Conservation (phyloP, 2,888 invertebrate species). For the Nezara viridula region DNA sequence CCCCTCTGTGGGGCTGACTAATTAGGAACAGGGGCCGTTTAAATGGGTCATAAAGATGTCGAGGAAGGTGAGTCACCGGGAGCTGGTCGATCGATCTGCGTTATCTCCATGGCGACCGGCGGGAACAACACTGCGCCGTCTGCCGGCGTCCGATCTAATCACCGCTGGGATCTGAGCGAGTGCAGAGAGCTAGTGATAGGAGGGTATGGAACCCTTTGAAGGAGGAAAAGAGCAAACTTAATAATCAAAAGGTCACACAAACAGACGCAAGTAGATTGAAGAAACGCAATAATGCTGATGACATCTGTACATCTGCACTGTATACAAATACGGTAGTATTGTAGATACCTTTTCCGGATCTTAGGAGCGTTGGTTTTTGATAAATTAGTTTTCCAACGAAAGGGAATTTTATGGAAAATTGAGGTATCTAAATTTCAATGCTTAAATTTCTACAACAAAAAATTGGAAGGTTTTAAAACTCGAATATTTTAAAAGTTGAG, state of each 20-base stretch:
- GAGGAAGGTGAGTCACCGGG: slow-evolving; percentile 54
- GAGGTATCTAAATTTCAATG: no score
- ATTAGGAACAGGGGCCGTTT: slow-evolving; percentile 32
- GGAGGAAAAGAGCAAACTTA: background rate
- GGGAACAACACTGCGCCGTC: slow-evolving; percentile 47
- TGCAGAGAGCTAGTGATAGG: background rate
- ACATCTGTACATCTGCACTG: no score
- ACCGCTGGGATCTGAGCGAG: background rate
- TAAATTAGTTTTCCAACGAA: no score
- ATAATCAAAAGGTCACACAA: background rate
- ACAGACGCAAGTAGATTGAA: background rate
- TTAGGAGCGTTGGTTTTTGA: no score
- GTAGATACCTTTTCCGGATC: no score
- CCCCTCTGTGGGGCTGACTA: background rate
- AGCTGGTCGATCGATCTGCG: slow-evolving; percentile 25
- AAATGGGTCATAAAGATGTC: slow-evolving; percentile 57
- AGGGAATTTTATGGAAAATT: no score
- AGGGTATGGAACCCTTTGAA: background rate
- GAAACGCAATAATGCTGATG: background rate
- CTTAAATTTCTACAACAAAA: no score
- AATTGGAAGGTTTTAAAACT: no score
- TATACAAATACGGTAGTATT: no score
- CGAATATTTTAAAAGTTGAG: no score
- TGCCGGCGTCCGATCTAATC: slow-evolving; percentile 39
- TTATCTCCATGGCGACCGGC: slow-evolving; percentile 53